Conservation (phyloP, 1,140 invertebrate species). For the Brachionus rubens region DNA sequence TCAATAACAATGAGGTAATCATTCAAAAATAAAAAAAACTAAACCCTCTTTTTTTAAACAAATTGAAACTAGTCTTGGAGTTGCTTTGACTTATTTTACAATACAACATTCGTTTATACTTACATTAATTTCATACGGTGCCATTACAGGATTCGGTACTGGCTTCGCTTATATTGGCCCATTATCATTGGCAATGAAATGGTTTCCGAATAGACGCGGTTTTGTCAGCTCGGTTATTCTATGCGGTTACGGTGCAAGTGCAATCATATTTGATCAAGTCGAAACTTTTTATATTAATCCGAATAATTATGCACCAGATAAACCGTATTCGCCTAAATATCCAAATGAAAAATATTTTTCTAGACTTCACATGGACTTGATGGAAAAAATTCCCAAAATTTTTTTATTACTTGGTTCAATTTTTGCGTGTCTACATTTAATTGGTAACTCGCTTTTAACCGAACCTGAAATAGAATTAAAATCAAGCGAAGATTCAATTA, state of each 20-base stretch:
- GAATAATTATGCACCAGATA: slow-evolving; percentile 53
- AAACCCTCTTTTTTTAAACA: no score
- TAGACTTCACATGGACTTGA: slow-evolving; percentile 48
- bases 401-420: slow-evolving; percentile 49
- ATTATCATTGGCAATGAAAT: slow-evolving; percentile 60
- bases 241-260: slow-evolving; percentile 59
- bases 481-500: no score
- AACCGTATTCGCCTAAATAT: slow-evolving; percentile 37
- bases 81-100: slow-evolving; percentile 56
- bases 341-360: slow-evolving; percentile 55
- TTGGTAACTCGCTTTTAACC: slow-evolving; percentile 26
- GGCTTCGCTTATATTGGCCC: slow-evolving; percentile 59
- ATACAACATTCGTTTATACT: slow-evolving; percentile 53
- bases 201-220: slow-evolving; percentile 60
- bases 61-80: slow-evolving; percentile 49
- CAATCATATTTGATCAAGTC: slow-evolving; percentile 59
- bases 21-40: neutral
- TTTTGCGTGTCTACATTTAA: slow-evolving; percentile 49
- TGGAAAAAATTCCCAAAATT: slow-evolving; percentile 50
- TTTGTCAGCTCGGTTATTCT: slow-evolving; percentile 60
- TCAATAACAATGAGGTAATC: slow-evolving; percentile 50
- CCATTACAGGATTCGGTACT: slow-evolving; percentile 58
- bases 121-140: slow-evolving; percentile 57
- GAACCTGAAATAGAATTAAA: slow-evolving; percentile 47
- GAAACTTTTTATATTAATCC: slow-evolving; percentile 61